Evolutionary conservation across 2,113 vertebrate genomes (phyloP).

Genomic region (Siniperca chuatsi): DNA sequence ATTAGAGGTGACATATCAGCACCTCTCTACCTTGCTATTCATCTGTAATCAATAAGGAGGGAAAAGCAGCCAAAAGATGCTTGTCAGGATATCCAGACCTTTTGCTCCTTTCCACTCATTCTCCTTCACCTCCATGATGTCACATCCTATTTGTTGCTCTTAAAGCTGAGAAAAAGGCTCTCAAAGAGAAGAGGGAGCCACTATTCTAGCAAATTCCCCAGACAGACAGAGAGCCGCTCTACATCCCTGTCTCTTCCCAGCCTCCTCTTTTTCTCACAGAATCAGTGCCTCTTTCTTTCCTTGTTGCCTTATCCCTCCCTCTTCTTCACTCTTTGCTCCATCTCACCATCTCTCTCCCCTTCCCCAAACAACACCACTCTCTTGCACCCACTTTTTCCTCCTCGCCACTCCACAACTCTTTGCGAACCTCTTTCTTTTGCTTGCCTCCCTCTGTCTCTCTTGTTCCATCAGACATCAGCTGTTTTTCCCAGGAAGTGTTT

Average conservation of each 20-base stretch:
- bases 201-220: slow-evolving; percentile 40
- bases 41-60: slow-evolving; percentile 45
- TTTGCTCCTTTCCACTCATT: slow-evolving; percentile 3
- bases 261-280: slow-evolving; percentile 39
- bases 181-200: slow-evolving; percentile 31
- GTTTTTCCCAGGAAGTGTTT: slow-evolving; percentile 57
- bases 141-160: slow-evolving; percentile 62
- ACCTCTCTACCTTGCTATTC: slow-evolving; percentile 42
- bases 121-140: slow-evolving; percentile 41
- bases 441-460: background rate
- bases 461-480: slow-evolving; percentile 54
- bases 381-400: slow-evolving; percentile 23
- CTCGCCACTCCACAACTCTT: slow-evolving; percentile 3
- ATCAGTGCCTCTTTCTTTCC: slow-evolving; percentile 19
- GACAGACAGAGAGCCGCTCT: slow-evolving; percentile 26
- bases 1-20: slow-evolving; percentile 48
- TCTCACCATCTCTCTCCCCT: slow-evolving; percentile 8
- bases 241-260: slow-evolving; percentile 18
- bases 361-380: slow-evolving; percentile 1
- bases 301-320: background rate
- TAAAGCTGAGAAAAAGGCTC: slow-evolving; percentile 15
- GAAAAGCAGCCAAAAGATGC: slow-evolving; percentile 33
- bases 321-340: slow-evolving; percentile 9
- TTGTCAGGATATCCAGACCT: slow-evolving; percentile 26
- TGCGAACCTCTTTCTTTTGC: slow-evolving; percentile 10